Evolutionary conservation across 2,113 vertebrate species (phyloP).

Genomic region (Chlamydotis undulata): DNA sequence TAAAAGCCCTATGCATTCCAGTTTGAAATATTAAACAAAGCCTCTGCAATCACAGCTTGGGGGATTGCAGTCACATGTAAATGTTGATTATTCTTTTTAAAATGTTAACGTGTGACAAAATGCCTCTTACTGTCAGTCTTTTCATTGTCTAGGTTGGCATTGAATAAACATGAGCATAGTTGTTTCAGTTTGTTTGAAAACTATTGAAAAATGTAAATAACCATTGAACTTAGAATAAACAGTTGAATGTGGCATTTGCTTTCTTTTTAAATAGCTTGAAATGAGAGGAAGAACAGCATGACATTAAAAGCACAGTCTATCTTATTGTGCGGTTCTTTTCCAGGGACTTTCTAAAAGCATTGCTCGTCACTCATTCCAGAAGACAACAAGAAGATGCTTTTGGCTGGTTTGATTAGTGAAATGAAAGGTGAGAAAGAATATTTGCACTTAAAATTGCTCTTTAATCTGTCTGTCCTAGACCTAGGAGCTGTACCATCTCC

Average conservation of each 20-base stretch:
- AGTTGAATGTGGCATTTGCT: conserved; percentile 8
- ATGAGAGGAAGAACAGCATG: conserved; percentile 1
- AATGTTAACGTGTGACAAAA: neutral
- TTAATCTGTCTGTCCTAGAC: conserved; percentile 6
- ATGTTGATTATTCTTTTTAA: neutral
- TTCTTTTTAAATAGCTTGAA: conserved; percentile 29
- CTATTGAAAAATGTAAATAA: conserved; percentile 31
- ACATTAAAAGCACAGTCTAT: conserved; percentile 24
- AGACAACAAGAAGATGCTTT: neutral
- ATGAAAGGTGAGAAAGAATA: neutral
- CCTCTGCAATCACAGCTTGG: accelerated
- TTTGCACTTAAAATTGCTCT: conserved; percentile 35
- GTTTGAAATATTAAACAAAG: neutral
- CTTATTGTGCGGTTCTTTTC: neutral
- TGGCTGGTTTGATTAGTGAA: neutral
- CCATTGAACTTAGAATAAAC: conserved; percentile 5
- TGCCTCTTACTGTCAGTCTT: neutral
- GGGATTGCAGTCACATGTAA: neutral
- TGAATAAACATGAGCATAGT: neutral
- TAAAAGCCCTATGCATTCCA: neutral
- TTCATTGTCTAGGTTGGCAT: neutral
- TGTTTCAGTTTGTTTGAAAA: conserved; percentile 33
- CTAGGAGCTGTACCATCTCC: neutral
- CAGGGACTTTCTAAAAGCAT: neutral
- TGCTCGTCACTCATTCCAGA: neutral